Conservation (phyloP, 2,888 invertebrate species). For the Ypsolopha sequella region DNA sequence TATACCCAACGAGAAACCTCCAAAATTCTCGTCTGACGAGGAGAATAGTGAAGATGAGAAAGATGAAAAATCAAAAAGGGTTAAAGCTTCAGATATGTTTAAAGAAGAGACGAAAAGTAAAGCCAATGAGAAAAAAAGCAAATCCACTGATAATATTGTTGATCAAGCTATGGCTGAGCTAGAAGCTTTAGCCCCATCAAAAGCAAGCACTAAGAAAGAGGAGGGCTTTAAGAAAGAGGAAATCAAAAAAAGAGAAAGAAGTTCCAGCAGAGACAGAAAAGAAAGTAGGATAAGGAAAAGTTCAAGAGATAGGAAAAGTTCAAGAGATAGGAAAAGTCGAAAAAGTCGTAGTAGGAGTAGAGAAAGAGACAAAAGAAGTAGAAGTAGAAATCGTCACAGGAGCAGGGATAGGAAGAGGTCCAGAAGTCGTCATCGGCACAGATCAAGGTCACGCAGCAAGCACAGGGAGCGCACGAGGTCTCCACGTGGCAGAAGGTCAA, state of each 20-base stretch:
- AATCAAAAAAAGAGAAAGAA: slow-evolving; percentile 28
- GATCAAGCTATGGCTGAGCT: slow-evolving; percentile 88
- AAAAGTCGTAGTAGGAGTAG: slow-evolving; percentile 21
- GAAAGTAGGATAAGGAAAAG: slow-evolving; percentile 19
- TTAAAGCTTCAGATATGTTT: slow-evolving; percentile 55
- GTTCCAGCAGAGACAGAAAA: slow-evolving; percentile 28
- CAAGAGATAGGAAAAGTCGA: slow-evolving; percentile 15
- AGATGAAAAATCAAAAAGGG: slow-evolving; percentile 28
- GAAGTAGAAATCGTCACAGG: slow-evolving; percentile 14
- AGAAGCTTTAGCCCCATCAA: slow-evolving; percentile 85
- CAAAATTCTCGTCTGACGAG: slow-evolving; percentile 45
- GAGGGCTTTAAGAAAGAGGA: slow-evolving; percentile 17
- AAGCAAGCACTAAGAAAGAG: slow-evolving; percentile 23
- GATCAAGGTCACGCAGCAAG: slow-evolving; percentile 28
- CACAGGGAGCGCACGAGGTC: slow-evolving; percentile 33
- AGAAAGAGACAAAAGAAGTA: slow-evolving; percentile 27
- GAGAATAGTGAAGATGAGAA: slow-evolving; percentile 43
- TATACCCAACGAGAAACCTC: slow-evolving; percentile 79
- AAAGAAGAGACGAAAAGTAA: slow-evolving; percentile 39
- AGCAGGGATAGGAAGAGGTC: slow-evolving; percentile 20
- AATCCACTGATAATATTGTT: slow-evolving; percentile 63
- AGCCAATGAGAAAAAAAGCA: slow-evolving; percentile 11
- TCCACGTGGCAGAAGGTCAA: slow-evolving; percentile 26
- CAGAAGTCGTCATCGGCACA: slow-evolving; percentile 19
- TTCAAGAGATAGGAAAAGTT: slow-evolving; percentile 11